Percentiles rank a stretch among this genome's conserved stretches.
Evolutionary conservation across 2,888 invertebrate species (phyloP).

Genomic region (Hirtodrosophila cameraria): DNA sequence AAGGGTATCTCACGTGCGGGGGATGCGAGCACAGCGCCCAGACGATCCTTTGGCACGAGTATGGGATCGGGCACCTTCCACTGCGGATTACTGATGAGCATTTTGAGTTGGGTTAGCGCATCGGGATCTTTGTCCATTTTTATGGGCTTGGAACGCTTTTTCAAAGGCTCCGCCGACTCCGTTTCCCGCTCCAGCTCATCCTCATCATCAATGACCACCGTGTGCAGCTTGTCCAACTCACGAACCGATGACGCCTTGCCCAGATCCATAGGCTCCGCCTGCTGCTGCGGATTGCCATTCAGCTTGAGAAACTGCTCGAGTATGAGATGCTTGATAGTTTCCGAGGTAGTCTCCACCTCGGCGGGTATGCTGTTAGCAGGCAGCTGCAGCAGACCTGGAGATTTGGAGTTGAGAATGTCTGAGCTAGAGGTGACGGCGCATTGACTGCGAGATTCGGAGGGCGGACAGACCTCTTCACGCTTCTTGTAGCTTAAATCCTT

Average conservation of each 20-base stretch:
- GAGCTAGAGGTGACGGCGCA: slow-evolving; percentile 89
- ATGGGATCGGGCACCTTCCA: slow-evolving; percentile 92
- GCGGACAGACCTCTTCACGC: slow-evolving; percentile 82
- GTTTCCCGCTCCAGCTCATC: slow-evolving; percentile 61
- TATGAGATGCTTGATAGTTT: slow-evolving; percentile 83
- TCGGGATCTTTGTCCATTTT: slow-evolving; percentile 85
- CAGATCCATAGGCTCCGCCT: slow-evolving; percentile 89
- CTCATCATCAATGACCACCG: slow-evolving; percentile 78
- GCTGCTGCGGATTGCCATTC: slow-evolving; percentile 79
- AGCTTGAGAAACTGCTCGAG: slow-evolving; percentile 80
- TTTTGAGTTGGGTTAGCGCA: slow-evolving; percentile 89
- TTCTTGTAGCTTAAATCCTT: slow-evolving; percentile 87
- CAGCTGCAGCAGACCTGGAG: slow-evolving; percentile 82
- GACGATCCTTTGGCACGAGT: slow-evolving; percentile 90
- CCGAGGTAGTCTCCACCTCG: slow-evolving; percentile 88
- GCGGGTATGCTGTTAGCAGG: slow-evolving; percentile 82
- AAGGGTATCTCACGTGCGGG: slow-evolving; percentile 92
- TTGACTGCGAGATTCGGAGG: slow-evolving; percentile 77
- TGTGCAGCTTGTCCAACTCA: slow-evolving; percentile 86
- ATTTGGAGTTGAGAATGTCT: slow-evolving; percentile 88
- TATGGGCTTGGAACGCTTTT: slow-evolving; percentile 84
- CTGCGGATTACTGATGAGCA: slow-evolving; percentile 87
- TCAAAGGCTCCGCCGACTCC: slow-evolving; percentile 83
- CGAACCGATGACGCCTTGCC: slow-evolving; percentile 81
- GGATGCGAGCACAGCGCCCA: slow-evolving; percentile 88